Evolutionary conservation across 2,888 invertebrate genomes (phyloP).

Genomic region (Scaptomyza parva): DNA sequence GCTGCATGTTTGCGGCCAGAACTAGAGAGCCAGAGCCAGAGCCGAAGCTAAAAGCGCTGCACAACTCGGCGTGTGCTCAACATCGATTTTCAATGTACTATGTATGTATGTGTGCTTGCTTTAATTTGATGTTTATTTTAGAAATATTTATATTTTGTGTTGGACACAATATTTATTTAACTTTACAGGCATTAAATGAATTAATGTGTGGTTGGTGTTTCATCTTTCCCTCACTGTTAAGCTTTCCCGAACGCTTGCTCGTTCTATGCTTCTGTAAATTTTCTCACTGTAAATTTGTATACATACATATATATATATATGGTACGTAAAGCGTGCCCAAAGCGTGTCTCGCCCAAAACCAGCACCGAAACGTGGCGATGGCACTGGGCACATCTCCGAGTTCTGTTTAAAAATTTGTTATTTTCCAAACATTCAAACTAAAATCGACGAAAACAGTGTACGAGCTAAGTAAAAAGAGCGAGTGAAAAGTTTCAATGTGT

Average conservation of each 20-base stretch:
- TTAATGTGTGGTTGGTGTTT: conserved; percentile 56
- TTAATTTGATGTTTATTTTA: conserved; percentile 57
- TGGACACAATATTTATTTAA: conserved; percentile 38
- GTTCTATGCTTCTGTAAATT: not conserved
- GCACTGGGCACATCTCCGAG: conserved; percentile 26
- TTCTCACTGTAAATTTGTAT: not conserved
- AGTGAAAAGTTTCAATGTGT: no score
- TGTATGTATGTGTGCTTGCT: conserved; percentile 33
- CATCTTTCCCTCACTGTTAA: not conserved
- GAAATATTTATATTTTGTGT: conserved; percentile 24
- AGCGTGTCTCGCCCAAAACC: conserved; percentile 19
- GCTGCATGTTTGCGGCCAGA: conserved; percentile 46
- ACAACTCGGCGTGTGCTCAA: conserved; percentile 45
- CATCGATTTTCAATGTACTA: conserved; percentile 52
- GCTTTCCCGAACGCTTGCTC: no score
- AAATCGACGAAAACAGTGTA: conserved; percentile 45
- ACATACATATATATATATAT: not conserved
- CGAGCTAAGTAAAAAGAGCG: conserved; percentile 29
- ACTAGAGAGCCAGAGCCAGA: no score
- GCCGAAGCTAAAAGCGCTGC: conserved; percentile 16
- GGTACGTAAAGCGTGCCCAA: not conserved
- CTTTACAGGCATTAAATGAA: conserved; percentile 68
- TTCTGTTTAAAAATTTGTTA: conserved; percentile 48
- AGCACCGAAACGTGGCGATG: conserved; percentile 31
- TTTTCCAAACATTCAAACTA: conserved; percentile 56